These are phyloP conservation scores for Apodemia hepburni DNA, from an alignment of 2,888 invertebrate genomes.

Conservation along the genomic window DNA sequence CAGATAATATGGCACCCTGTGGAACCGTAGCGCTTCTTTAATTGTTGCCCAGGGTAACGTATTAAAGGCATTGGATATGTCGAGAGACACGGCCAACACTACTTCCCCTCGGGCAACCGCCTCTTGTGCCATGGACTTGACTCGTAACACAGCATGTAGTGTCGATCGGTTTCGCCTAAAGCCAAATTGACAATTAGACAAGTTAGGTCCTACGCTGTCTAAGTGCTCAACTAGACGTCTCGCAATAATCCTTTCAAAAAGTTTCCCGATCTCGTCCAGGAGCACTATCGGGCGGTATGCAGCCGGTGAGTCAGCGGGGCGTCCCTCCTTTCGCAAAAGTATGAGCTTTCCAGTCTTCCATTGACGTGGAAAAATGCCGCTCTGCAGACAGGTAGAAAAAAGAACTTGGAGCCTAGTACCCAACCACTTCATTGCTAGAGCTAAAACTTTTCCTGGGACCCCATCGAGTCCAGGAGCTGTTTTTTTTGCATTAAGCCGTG, in stretches of 20 bases:
- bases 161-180: no score
- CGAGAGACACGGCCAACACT: background rate
- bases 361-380: background rate
- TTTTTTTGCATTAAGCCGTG: background rate
- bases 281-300: constrained; percentile 6
- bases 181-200: no score
- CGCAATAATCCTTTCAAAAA: background rate
- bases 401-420: background rate
- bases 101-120: background rate
- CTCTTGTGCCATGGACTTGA: background rate
- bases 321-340: background rate
- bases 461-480: constrained; percentile 23
- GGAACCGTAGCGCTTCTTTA: background rate
- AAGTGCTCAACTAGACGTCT: background rate
- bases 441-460: constrained; percentile 8
- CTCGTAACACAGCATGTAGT: background rate
- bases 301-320: background rate
- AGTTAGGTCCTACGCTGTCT: background rate
- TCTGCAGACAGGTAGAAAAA: background rate
- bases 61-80: background rate
- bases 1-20: no score
- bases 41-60: background rate
- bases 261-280: background rate
- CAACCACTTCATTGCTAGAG: constrained; percentile 4
- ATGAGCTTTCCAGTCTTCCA: constrained; percentile 14